Evolutionary conservation across 2,888 invertebrate species (phyloP).

Genomic region (Chloroclysta siterata): DNA sequence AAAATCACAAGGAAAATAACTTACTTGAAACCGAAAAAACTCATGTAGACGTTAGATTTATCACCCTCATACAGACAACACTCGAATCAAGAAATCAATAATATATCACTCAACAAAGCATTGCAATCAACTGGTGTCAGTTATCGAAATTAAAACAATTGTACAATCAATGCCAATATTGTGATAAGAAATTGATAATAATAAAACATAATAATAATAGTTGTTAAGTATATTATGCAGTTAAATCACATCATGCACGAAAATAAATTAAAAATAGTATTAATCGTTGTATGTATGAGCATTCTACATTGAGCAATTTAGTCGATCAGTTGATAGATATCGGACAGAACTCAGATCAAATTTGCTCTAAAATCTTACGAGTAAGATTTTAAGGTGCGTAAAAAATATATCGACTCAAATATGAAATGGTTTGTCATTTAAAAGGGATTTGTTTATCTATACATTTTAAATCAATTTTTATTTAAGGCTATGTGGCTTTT

Average conservation of each 20-base stretch:
- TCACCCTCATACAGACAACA: slow-evolving; percentile 29
- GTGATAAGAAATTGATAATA: slow-evolving; percentile 52
- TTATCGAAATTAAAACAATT: slow-evolving; percentile 46
- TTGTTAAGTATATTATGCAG: not conserved
- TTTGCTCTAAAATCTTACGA: too few relatives aligned
- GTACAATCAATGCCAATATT: slow-evolving; percentile 50
- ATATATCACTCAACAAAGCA: slow-evolving; percentile 48
- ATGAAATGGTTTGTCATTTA: too few relatives aligned
- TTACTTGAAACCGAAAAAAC: slow-evolving; percentile 53
- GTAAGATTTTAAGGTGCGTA: too few relatives aligned
- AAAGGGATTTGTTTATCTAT: too few relatives aligned
- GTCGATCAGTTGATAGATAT: too few relatives aligned
- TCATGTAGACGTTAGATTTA: slow-evolving; percentile 48
- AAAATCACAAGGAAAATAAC: slow-evolving; percentile 31
- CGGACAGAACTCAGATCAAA: too few relatives aligned
- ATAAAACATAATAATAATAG: not conserved
- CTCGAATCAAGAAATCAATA: slow-evolving; percentile 40
- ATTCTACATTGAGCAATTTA: too few relatives aligned
- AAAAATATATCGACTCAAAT: too few relatives aligned
- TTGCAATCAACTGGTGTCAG: slow-evolving; percentile 53
- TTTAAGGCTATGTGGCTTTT: too few relatives aligned
- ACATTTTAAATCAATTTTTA: too few relatives aligned
- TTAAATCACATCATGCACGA: slow-evolving; percentile 2
- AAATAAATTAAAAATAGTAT: too few relatives aligned
- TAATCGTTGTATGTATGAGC: too few relatives aligned